These are phyloP conservation scores for Hyposoter didymator DNA, from an alignment of 2,888 invertebrate species.

Conservation along the genomic window DNA sequence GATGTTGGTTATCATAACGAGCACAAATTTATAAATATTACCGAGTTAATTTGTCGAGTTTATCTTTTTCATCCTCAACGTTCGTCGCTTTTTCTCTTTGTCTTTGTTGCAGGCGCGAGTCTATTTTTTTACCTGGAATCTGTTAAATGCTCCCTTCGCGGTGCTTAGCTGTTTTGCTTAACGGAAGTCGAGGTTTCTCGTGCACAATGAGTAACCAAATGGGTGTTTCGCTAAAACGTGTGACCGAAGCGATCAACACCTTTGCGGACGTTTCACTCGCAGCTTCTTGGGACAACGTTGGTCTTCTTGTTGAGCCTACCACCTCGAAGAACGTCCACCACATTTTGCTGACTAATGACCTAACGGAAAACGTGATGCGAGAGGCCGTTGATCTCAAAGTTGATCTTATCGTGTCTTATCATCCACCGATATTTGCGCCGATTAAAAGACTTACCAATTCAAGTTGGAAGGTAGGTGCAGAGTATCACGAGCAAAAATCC, in stretches of 20 bases:
- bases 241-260: conserved; percentile 87
- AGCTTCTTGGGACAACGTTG: conserved; percentile 98
- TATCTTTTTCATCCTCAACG: background rate
- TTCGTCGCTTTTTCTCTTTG: background rate
- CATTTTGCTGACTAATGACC: conserved; percentile 95
- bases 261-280: conserved; percentile 91
- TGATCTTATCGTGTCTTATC: conserved; percentile 95
- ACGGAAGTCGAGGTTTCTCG: background rate
- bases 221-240: conserved; percentile 85
- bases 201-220: background rate
- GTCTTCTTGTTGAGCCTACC: conserved; percentile 93
- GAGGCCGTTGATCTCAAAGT: conserved; percentile 90
- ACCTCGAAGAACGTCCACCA: conserved; percentile 85
- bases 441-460: conserved; percentile 90
- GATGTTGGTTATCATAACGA: background rate
- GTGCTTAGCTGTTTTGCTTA: background rate
- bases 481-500: background rate
- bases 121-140: background rate
- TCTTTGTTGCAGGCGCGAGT: background rate
- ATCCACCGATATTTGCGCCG: conserved; percentile 97
- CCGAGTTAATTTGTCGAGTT: background rate
- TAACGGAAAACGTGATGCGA: conserved; percentile 94
- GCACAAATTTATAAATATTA: background rate
- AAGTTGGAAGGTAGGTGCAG: conserved; percentile 88
- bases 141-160: background rate